Evolutionary conservation across 2,113 vertebrate genomes (phyloP), one percentile per base, ranked within the genome.

Genomic region (Mellivora capensis): DNA sequence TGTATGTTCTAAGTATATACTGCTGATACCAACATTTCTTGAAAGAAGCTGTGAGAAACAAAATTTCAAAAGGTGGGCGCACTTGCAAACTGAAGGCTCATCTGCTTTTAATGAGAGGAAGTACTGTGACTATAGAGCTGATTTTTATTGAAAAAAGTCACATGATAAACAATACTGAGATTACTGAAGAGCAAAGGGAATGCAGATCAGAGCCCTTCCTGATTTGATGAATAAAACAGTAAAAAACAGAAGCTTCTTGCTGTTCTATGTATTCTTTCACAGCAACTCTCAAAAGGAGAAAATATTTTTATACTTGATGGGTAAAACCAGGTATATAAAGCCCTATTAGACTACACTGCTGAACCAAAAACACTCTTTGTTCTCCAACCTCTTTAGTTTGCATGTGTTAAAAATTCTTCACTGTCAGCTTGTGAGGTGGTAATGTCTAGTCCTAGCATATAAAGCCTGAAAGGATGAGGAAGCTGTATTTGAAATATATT

Each of bases 141-240:
- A 88, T 81, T 93, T 87, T 95, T 74, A 49, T 47, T 84, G 54
- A 80, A 92, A 76, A 83, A 91, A 96, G 64, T 42, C 42, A 93
- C 47, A 76, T 29, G 37, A 82, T 76, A 92, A 96, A 94, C 52
- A 94, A 82, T 52, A 92, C 29, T 80, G 20, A 94, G 89, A 94
- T 84, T 84, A 94, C 29, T 87, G 74, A 94, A 89, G 29, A 96
- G 81, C 61, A 77, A 95, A 96, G 11, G 93, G 54, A 92, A 85
- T 86, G 42, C 27, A 95, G 0, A 85, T 76, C 69, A 93, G 31
- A 91, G 44, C 11, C 93, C 47, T 96, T 90, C 59, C 64, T 94
- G 81, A 90, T 54, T 74, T 85, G 59, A 94, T 94, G 34, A 94
- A 61, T 91, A 90, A 88, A 93, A 61, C 20, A 94, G 34, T 92